Base-by-base conservation (phyloP, 1,140 invertebrate genomes). In the Zaprionus vittiger region DNA sequence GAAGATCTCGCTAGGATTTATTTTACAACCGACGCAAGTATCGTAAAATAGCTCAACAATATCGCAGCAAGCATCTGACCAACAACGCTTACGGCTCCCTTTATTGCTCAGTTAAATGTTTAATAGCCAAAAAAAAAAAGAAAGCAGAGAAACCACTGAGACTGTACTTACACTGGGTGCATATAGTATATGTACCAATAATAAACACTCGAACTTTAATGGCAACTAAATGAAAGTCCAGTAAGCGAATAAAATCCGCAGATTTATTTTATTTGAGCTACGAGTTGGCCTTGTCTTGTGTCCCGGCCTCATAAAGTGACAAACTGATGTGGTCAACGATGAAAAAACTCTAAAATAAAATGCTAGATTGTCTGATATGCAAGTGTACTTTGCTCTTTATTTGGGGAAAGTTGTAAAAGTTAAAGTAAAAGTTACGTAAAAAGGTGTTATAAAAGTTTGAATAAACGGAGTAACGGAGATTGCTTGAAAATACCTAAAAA, bases 31-130 rank as follows among this genome's bases (percentile, higher is more conserved):
- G 14, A 28, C 5, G n/a, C 38, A 52, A 72, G 55, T 65, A 37
- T 71, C 55, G 55, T 76, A 54, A 76, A 76, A 76, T 59, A 54
- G 28, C 54, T 55, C 41, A 49, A 64, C 41, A 38, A 59, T 63
- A 70, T 52, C 41, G 38, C 38, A n/a, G 38, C 38, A 11, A n/a
- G 44, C 47, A 52, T 24, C 22, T 57, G 67, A 60, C 64, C 31
- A 34, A 11, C 56, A 67, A 59, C 14, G 37, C 37, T 38, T 38
- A 15, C 37, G 38, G 41, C 52, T 22, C 12, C 47, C 34, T 64
- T 75, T 71, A 74, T 56, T 64, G 55, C 52, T 17, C 34, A 67
- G 47, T 52, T 72, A 67, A 73, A 24, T 52, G 20, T 52, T 52
- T 52, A 52, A 24, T 52, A 52, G 47, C 47, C 47, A 9, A 17